Conservation (phyloP, 2,888 invertebrate genomes). For the Selenia dentaria region DNA sequence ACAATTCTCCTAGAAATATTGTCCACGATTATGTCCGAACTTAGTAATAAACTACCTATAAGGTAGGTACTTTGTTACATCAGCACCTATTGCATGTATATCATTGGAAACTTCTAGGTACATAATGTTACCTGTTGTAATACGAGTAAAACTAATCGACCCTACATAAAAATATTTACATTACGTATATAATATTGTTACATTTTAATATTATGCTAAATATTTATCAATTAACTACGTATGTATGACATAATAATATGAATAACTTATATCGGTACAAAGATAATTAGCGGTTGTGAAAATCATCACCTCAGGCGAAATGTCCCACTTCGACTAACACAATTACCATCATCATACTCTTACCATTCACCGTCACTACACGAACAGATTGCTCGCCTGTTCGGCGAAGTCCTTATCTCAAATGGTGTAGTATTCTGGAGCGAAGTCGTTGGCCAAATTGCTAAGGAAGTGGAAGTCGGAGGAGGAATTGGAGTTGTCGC, state of each 20-base stretch:
- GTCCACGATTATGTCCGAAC: not conserved
- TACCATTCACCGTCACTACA: slow-evolving; percentile 48
- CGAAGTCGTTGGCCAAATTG: slow-evolving; percentile 96
- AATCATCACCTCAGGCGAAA: slow-evolving; percentile 63
- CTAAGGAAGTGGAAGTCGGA: slow-evolving; percentile 97
- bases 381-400: slow-evolving; percentile 81
- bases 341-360: slow-evolving; percentile 18
- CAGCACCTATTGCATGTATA: slow-evolving; percentile 14
- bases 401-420: slow-evolving; percentile 84
- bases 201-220: slow-evolving; percentile 45
- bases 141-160: slow-evolving; percentile 23
- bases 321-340: slow-evolving; percentile 46
- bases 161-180: slow-evolving; percentile 63
- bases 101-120: slow-evolving; percentile 18
- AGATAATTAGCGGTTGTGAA: slow-evolving; percentile 47
- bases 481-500: slow-evolving; percentile 95
- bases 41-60: not conserved
- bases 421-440: slow-evolving; percentile 94
- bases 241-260: slow-evolving; percentile 45
- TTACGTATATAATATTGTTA: slow-evolving; percentile 43
- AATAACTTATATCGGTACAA: slow-evolving; percentile 52
- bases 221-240: slow-evolving; percentile 43
- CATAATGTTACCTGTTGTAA: slow-evolving; percentile 24
- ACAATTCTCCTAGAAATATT: slow-evolving; percentile 13
- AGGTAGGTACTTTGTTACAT: slow-evolving; percentile 7